Conservation (phyloP, 2,888 invertebrate genomes). For the Eupeodes latifasciatus region DNA sequence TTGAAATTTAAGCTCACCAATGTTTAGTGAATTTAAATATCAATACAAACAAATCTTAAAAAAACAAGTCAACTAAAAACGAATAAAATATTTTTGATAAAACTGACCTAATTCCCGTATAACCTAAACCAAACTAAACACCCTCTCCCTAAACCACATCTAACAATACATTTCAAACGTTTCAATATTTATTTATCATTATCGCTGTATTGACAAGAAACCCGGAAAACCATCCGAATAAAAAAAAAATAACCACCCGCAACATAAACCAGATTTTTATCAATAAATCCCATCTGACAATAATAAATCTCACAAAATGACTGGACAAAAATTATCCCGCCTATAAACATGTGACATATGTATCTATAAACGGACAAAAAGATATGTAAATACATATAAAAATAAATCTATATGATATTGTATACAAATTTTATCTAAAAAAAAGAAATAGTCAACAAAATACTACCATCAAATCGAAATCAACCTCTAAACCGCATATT, state of each 20-base stretch:
- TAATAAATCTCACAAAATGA: conserved; percentile 15
- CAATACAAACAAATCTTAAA: too few relatives aligned
- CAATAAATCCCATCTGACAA: conserved; percentile 56
- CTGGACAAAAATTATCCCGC: neutral
- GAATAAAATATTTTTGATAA: too few relatives aligned
- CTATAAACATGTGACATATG: neutral
- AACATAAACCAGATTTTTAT: conserved; percentile 52
- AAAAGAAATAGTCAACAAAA: conserved; percentile 21
- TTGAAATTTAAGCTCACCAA: too few relatives aligned
- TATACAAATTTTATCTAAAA: conserved; percentile 11
- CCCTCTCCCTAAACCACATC: too few relatives aligned
- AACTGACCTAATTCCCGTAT: too few relatives aligned
- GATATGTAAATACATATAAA: conserved; percentile 2
- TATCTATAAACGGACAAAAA: too few relatives aligned
- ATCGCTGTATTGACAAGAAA: conserved; percentile 27
- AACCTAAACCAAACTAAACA: too few relatives aligned
- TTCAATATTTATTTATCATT: conserved; percentile 66
- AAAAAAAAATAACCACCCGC: conserved; percentile 50
- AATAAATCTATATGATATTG: neutral
- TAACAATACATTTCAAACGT: conserved; percentile 14
- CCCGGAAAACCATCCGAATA: neutral
- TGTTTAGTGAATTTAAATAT: too few relatives aligned
- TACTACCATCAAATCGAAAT: conserved; percentile 68
- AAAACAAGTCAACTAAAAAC: too few relatives aligned
- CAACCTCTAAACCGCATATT: conserved; percentile 57